Evolutionary conservation across 2,797 vertebrate species (phyloP).

Genomic region (Pogoniulus pusillus): DNA sequence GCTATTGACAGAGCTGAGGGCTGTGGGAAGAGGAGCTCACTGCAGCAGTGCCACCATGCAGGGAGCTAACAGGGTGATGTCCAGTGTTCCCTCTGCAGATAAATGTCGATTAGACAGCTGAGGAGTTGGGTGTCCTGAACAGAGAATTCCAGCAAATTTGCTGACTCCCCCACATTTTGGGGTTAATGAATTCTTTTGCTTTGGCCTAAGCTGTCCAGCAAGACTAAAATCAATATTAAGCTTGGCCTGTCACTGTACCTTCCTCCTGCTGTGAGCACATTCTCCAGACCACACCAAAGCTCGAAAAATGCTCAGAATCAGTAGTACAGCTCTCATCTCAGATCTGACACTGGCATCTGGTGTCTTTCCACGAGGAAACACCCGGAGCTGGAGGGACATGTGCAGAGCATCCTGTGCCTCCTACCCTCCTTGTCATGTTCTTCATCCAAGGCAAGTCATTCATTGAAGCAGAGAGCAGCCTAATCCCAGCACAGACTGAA

Average conservation of each 20-base stretch:
- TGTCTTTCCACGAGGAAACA: slow-evolving; percentile 37
- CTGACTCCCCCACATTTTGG: not conserved
- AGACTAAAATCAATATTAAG: not conserved
- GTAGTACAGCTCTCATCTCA: not conserved
- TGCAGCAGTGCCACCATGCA: not conserved
- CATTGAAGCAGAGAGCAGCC: slow-evolving; percentile 6
- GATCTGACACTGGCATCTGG: slow-evolving; percentile 17
- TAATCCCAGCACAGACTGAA: not conserved
- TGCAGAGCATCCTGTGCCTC: slow-evolving; percentile 20
- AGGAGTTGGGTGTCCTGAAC: not conserved
- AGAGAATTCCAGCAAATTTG: not conserved
- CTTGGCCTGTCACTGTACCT: not conserved
- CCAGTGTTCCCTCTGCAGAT: not conserved
- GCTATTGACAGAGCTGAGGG: not conserved
- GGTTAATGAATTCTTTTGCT: not conserved
- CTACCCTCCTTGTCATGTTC: not conserved
- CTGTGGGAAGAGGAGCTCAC: not conserved
- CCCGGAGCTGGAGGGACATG: slow-evolving; percentile 1
- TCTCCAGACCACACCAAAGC: not conserved
- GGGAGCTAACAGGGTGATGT: not conserved
- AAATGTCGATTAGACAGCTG: not conserved
- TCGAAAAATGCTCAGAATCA: not conserved
- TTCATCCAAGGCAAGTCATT: slow-evolving; percentile 13
- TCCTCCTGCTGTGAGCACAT: not conserved
- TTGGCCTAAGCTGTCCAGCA: not conserved